A percentile compares a stretch with the other conserved stretches of the same genome.
phyloP scores from a whole-genome alignment of 30 jellyfish, hydroid and myxozoan genomes.

The Haliclystus octoradiatus region DNA sequence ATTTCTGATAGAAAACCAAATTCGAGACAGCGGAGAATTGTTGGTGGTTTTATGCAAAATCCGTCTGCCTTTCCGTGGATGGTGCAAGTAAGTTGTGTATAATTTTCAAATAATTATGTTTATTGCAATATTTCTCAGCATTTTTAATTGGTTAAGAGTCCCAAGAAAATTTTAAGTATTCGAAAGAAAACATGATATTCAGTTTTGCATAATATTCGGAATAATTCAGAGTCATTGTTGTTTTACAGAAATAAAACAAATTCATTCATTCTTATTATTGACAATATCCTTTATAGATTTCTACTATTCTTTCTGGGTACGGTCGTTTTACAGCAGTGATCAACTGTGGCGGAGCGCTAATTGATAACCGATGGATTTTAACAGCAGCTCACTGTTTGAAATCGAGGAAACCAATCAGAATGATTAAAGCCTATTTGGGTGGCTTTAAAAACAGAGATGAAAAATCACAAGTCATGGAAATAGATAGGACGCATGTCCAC shows the following conservation, averaged over 20 bases:
- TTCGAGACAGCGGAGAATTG: conserved; percentile 31
- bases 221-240: no score
- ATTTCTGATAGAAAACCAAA: conserved; percentile 27
- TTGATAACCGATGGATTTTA: conserved; percentile 41
- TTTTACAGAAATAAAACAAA: no score
- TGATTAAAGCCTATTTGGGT: conserved; percentile 31
- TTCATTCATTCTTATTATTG: neutral
- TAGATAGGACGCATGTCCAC: conserved; percentile 16
- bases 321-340: conserved; percentile 9
- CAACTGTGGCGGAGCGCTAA: conserved; percentile 54
- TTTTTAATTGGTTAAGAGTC: conserved; percentile 2
- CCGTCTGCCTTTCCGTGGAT: conserved; percentile 51
- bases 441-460: conserved; percentile 35
- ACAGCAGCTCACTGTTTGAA: conserved; percentile 60
- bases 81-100: conserved; percentile 54
- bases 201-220: no score
- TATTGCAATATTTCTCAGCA: neutral
- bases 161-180: no score
- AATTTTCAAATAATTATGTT: no score
- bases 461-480: conserved; percentile 10
- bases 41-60: conserved; percentile 26
- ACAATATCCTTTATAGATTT: neutral
- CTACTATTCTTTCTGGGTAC: neutral
- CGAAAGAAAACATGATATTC: no score
- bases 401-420: conserved; percentile 5